Evolutionary conservation across 1,140 invertebrate species (phyloP).

Genomic region (Elymnias hypermnestra): DNA sequence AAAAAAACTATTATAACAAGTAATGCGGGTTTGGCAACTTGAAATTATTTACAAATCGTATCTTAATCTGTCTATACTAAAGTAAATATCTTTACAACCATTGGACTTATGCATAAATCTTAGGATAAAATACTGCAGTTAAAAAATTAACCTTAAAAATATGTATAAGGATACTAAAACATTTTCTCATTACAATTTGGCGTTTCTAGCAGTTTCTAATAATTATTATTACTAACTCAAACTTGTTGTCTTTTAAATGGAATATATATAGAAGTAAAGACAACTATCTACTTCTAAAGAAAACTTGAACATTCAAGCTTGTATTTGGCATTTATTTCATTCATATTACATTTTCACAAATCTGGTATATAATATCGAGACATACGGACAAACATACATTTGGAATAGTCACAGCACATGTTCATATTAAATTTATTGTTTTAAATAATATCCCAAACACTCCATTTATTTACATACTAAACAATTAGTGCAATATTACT

Average conservation of each 20-base stretch:
- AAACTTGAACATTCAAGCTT: too few species aligned
- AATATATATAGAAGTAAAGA: too few species aligned
- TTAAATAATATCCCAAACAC: slow-evolving; percentile 2
- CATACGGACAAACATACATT: too few species aligned
- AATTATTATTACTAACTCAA: too few species aligned
- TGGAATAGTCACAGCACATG: slow-evolving; percentile 53
- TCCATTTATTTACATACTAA: slow-evolving; percentile 49
- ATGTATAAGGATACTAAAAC: slow-evolving; percentile 7
- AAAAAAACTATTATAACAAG: slow-evolving; percentile 29
- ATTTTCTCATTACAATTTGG: slow-evolving; percentile 5
- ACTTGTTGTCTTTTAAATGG: too few species aligned
- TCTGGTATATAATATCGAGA: too few species aligned
- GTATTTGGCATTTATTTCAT: too few species aligned
- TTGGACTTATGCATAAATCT: slow-evolving; percentile 18
- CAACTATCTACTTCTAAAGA: too few species aligned
- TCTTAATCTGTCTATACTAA: slow-evolving; percentile 16
- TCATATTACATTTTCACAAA: too few species aligned
- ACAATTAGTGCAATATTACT: slow-evolving; percentile 44
- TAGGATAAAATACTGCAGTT: slow-evolving; percentile 14
- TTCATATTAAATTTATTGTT: slow-evolving; percentile 29
- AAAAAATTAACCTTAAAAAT: slow-evolving; percentile 15
- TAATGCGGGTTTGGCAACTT: slow-evolving; percentile 44
- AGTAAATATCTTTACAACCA: slow-evolving; percentile 28
- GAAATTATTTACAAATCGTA: slow-evolving; percentile 41
- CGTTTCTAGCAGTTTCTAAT: slow-evolving; percentile 11